These are phyloP conservation scores for Allolobophora icterica DNA, from an alignment of 2,888 invertebrate species.

Conservation along the genomic window DNA sequence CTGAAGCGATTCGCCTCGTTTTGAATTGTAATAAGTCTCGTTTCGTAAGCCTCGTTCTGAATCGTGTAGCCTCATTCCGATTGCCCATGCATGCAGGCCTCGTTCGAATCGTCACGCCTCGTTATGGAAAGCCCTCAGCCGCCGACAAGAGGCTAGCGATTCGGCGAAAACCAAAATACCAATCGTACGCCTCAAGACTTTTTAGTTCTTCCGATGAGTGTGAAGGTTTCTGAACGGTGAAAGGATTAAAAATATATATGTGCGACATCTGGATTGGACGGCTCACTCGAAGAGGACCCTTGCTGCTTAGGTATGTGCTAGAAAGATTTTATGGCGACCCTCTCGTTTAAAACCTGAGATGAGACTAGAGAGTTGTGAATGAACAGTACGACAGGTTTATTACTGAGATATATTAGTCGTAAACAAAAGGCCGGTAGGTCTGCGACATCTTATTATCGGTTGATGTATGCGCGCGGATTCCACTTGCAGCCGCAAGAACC, in stretches of 20 bases:
- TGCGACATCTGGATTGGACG: not conserved
- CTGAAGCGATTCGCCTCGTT: constrained; percentile 22
- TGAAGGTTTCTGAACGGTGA: not conserved
- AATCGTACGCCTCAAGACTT: not conserved
- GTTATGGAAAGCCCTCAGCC: not conserved
- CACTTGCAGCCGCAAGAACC: not conserved
- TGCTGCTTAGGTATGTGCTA: constrained; percentile 3
- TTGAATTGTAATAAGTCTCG: not conserved
- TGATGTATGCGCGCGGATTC: not conserved
- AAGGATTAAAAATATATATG: not conserved
- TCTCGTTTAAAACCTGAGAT: not conserved
- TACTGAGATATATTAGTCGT: not conserved
- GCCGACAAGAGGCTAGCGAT: constrained; percentile 11
- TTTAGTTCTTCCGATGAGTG: not conserved
- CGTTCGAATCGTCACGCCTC: not conserved
- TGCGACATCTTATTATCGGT: not conserved
- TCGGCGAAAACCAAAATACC: not conserved
- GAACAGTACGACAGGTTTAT: not conserved
- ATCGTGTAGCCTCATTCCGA: no score
- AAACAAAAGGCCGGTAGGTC: not conserved
- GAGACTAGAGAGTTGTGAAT: not conserved
- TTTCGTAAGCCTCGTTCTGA: no score
- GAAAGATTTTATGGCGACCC: not conserved
- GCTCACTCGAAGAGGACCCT: not conserved
- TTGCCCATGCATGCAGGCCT: no score